Evolutionary conservation across 2,113 vertebrate genomes (phyloP).

Genomic region (Hypocryptadius cinnamomeus): DNA sequence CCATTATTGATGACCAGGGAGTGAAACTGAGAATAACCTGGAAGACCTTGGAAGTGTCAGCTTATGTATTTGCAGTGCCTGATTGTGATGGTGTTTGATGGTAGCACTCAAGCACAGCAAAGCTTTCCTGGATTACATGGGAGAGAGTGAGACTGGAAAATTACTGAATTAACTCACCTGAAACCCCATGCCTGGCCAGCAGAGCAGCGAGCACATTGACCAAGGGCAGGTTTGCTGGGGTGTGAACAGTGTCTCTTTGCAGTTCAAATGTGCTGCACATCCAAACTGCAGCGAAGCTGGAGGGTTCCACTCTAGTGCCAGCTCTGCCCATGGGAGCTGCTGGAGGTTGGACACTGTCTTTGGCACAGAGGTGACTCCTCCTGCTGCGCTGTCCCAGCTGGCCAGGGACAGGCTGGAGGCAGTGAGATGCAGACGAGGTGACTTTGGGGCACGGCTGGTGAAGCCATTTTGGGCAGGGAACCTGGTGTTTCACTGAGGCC

Average conservation of each 20-base stretch:
- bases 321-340: neutral
- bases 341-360: neutral
- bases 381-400: neutral
- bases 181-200: neutral
- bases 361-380: neutral
- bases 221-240: neutral
- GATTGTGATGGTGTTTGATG: neutral
- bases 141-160: neutral
- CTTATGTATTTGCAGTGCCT: neutral
- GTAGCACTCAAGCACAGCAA: neutral
- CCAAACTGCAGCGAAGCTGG: accelerated
- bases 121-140: neutral
- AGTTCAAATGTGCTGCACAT: neutral
- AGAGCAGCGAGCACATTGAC: neutral
- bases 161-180: neutral
- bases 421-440: neutral
- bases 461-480: neutral
- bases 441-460: neutral
- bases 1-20: neutral
- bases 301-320: neutral
- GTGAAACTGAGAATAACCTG: neutral
- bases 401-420: neutral
- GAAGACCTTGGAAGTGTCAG: neutral
- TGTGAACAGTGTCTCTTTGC: neutral
- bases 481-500: neutral